Percentiles rank a stretch among this genome's conserved stretches.
phyloP scores from a whole-genome alignment of 1,140 invertebrate species.

The Schlechtendalia chinensis region DNA sequence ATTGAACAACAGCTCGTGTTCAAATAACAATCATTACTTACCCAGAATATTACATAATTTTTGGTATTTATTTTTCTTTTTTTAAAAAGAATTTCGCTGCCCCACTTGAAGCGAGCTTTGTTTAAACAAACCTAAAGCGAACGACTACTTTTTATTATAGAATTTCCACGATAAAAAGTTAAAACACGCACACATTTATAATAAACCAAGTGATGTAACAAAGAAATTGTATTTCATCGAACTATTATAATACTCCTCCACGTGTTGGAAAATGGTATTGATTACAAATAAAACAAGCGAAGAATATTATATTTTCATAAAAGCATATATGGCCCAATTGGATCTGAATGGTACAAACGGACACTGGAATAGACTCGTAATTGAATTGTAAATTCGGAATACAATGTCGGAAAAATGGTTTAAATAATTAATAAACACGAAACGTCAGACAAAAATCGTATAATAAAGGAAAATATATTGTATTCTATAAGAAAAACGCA shows the following conservation, averaged over 20 bases:
- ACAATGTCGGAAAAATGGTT: background rate
- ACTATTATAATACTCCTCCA: background rate
- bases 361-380: background rate
- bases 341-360: background rate
- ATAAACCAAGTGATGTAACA: no score
- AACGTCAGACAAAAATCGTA: background rate
- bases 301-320: background rate
- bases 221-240: background rate
- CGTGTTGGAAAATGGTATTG: background rate
- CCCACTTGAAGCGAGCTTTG: background rate
- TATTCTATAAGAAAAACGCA: background rate
- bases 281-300: background rate
- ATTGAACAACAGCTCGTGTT: constrained; percentile 5
- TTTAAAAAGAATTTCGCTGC: no score
- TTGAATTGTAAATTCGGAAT: constrained; percentile 2
- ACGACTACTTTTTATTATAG: background rate
- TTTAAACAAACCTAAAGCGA: no score
- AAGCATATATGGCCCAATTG: background rate
- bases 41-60: constrained; percentile 1
- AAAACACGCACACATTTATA: no score
- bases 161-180: no score
- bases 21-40: constrained; percentile 10
- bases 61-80: background rate
- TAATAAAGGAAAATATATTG: background rate
- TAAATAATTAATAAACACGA: constrained; percentile 15